A percentile compares a stretch with the other conserved stretches of the same genome.
Conservation (phyloP, 2,888 invertebrate species). For the Dicyrtomina minuta region DNA sequence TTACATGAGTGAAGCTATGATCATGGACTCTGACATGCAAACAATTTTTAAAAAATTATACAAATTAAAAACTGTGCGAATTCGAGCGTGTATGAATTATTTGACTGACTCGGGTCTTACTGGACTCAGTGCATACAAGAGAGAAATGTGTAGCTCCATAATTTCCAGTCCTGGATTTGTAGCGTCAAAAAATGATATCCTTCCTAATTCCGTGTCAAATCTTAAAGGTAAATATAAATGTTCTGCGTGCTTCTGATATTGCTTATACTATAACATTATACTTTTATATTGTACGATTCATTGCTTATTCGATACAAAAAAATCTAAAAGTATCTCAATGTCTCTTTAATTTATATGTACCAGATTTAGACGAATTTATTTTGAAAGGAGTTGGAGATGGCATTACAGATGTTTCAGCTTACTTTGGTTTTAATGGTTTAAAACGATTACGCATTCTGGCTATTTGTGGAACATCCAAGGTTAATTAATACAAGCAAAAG, state of each 20-base stretch:
- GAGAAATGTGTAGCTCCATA: not conserved
- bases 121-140: slow-evolving; percentile 30
- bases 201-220: slow-evolving; percentile 15
- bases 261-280: not conserved
- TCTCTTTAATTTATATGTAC: not conserved
- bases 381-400: slow-evolving; percentile 48
- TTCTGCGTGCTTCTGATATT: too few relatives aligned
- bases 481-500: too few relatives aligned
- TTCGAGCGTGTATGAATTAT: slow-evolving; percentile 43
- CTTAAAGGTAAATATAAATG: slow-evolving; percentile 2
- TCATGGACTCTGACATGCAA: slow-evolving; percentile 47
- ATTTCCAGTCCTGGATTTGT: not conserved
- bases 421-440: slow-evolving; percentile 39
- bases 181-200: not conserved
- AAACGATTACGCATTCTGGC: slow-evolving; percentile 41
- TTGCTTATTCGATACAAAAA: too few relatives aligned
- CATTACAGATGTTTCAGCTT: slow-evolving; percentile 44
- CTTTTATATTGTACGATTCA: too few relatives aligned
- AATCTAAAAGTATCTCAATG: too few relatives aligned
- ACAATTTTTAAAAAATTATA: slow-evolving; percentile 36
- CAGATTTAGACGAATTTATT: slow-evolving; percentile 40
- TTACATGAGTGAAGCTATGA: slow-evolving; percentile 37
- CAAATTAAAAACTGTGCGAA: slow-evolving; percentile 38
- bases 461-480: slow-evolving; percentile 16
- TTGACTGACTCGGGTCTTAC: slow-evolving; percentile 47